Conservation (phyloP, 2,888 invertebrate genomes). For the Synanthedon myopaeformis region DNA sequence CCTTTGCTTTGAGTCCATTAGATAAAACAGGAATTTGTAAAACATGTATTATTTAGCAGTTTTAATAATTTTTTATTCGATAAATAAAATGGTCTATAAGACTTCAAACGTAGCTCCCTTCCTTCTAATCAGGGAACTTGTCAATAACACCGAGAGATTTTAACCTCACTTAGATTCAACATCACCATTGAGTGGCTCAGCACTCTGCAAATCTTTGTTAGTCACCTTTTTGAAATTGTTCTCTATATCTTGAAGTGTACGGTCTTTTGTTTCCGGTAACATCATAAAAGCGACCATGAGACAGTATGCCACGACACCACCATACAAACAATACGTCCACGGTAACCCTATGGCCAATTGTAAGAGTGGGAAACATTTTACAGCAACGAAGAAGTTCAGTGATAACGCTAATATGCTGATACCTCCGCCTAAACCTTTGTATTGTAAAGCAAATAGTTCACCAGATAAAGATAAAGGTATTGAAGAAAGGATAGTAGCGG, state of each 20-base stretch:
- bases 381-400: conserved; percentile 73
- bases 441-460: conserved; percentile 75
- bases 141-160: no score
- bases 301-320: conserved; percentile 60
- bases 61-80: no score
- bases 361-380: conserved; percentile 75
- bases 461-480: conserved; percentile 80
- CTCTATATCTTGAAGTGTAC: conserved; percentile 75
- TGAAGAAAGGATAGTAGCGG: conserved; percentile 70
- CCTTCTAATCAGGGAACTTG: no score
- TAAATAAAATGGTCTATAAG: no score
- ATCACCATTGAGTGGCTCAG: conserved; percentile 34
- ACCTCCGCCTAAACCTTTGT: conserved; percentile 75
- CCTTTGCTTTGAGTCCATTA: no score
- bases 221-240: conserved; percentile 52
- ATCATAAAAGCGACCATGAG: conserved; percentile 67
- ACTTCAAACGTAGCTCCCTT: no score
- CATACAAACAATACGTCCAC: conserved; percentile 73
- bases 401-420: conserved; percentile 73
- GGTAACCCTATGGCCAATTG: conserved; percentile 59
- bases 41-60: no score
- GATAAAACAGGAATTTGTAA: no score
- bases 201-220: conserved; percentile 25
- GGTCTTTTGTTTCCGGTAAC: conserved; percentile 77
- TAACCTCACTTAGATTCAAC: conserved; percentile 12